Evolutionary conservation across 2,888 invertebrate species (phyloP).

Genomic region (Notodonta ziczac): DNA sequence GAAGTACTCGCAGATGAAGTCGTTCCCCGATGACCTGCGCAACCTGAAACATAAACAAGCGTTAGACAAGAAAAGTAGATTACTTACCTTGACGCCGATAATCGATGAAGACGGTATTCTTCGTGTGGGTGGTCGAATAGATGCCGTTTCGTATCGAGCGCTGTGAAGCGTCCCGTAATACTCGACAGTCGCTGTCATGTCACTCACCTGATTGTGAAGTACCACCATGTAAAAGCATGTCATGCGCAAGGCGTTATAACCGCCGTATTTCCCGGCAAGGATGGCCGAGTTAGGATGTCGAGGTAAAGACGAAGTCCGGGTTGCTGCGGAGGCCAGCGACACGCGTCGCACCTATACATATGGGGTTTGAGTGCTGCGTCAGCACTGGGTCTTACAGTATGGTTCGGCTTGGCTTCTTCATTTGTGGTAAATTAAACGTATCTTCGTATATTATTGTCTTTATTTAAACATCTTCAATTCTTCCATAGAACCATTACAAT

Average conservation of each 20-base stretch:
- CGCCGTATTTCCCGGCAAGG: background rate
- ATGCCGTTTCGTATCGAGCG: background rate
- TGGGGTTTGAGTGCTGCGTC: background rate
- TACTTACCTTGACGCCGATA: constrained; percentile 10
- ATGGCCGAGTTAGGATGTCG: too few species aligned
- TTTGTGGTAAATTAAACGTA: too few species aligned
- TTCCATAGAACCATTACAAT: too few species aligned
- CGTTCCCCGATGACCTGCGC: constrained; percentile 7
- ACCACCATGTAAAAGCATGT: constrained; percentile 21
- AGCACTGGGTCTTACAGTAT: too few species aligned
- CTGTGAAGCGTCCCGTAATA: constrained; percentile 9
- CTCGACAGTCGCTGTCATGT: constrained; percentile 7
- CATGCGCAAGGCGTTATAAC: constrained; percentile 13
- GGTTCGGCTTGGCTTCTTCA: too few species aligned
- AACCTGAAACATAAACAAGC: constrained; percentile 6
- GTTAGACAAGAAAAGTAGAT: constrained; percentile 8
- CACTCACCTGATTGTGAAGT: constrained; percentile 12
- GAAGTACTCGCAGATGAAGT: constrained; percentile 7
- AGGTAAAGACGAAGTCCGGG: too few species aligned
- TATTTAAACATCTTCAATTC: too few species aligned
- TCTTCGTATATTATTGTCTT: too few species aligned
- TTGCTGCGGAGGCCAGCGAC: background rate
- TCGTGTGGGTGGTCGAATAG: constrained; percentile 5
- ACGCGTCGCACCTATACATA: background rate
- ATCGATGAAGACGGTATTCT: constrained; percentile 9